Base-by-base conservation (phyloP, 2,888 invertebrate species). In the Hydrotaea cyrtoneurina region DNA sequence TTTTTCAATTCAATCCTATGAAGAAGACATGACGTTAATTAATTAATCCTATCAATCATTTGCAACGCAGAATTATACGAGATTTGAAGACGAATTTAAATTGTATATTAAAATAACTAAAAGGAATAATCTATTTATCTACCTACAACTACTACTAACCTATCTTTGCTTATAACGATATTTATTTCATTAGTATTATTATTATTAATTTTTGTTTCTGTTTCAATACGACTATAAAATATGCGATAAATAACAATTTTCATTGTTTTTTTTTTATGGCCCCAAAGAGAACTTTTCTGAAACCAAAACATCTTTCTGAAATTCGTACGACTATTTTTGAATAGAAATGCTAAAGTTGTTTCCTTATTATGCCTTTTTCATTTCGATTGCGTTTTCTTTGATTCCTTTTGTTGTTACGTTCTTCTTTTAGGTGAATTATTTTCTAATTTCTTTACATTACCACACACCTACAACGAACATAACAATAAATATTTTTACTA, bases 241-340 rank as follows among this genome's bases (percentile, higher is more conserved):
- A 59, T 11, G 13, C 59, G 23, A 59, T n/a, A 59, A 26, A 59
- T 21, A 55, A 19, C 21, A 55, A 19, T 43, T 31, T 31, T 69
- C 43, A 21, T 69, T 66, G 66, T 66, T 66, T 66, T 31, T 31
- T n/a, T 46, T 94, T 94, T 94, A 94, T 94, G 94, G 94, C 94
- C 94, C 94, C 91, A 91, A 94, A 94, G 94, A 94, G 94, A 94
- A 94, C 94, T 94, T 94, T 94, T 94, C 94, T 94, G 94, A 94
- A 94, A 94, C 94, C 93, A 93, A 93, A 93, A 92, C 86, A 86
- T 87, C 82, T 79, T 81, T 74, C 59, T 26, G 69, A 69, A 69
- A 69, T 69, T 69, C 69, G 69, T 69, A 69, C 46, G 69, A 46
- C 43, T 69, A 39, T 69, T 46, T 69, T 69, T 23, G 46, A 69